Evolutionary conservation across 1,140 invertebrate genomes (phyloP), one percentile per base, ranked within the genome.

Genomic region (Leptinotarsa undecemlineata): DNA sequence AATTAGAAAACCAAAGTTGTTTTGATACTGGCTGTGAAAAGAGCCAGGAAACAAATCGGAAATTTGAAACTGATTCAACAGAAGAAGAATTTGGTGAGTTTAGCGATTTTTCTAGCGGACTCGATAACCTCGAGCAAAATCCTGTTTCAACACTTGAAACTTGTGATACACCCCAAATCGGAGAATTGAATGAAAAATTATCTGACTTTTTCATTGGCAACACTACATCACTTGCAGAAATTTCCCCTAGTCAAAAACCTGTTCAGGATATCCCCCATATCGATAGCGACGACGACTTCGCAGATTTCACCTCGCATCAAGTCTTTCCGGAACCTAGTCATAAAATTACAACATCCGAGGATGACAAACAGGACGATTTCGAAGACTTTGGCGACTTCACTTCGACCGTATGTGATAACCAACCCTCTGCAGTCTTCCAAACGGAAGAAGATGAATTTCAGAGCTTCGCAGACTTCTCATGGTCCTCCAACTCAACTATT

Each of bases 361-460:
- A 26, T 72, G 72, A 80, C 60, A 15, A 57, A 57, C 51, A 57
- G 51, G 69, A 77, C 74, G 79, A 84, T 47, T 85, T 88, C 74
- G 86, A 88, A 81, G 88, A 90, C 78, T 91, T 91, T 84, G 89
- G 88, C 64, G 87, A 89, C 15, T 67, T 68, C 23, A 73, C 64
- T 11, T 68, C 71, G 13, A 26, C 63, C n/a, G 15, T 57, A 57
- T n/a, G 51, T 8, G 51, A 57, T n/a, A 19, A 57, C 15, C 17
- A 15, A 17, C n/a, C 15, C 15, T 19, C 51, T 57, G 17, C 51
- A 57, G 51, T 15, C 26, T 21, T 23, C 42, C 64, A 23, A 67
- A 48, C 71, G 71, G 77, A 85, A 48, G 88, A 90, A 79, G 77
- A 85, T 48, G 88, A 90, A 79, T 92, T 92, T 85, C 90, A 88